Percentiles rank a stretch among this genome's conserved stretches.
These are phyloP conservation scores for Alosa sapidissima DNA, from an alignment of 2,797 vertebrate species.

Conservation along the genomic window DNA sequence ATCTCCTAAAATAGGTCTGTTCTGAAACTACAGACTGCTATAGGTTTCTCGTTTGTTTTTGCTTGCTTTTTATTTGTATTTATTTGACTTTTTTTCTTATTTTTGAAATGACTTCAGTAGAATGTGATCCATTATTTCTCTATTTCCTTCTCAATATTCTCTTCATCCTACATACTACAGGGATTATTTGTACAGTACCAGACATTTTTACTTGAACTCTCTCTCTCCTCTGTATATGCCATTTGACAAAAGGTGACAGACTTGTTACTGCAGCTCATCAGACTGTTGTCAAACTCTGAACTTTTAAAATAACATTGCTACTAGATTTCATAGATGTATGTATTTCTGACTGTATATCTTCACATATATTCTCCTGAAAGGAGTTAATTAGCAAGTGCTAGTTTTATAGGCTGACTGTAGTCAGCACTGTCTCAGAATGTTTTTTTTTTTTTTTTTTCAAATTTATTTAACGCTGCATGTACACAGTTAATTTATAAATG, in stretches of 20 bases:
- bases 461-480: not conserved
- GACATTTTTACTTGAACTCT: conserved; percentile 13
- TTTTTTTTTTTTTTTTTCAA: not conserved
- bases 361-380: not conserved
- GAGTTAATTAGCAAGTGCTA: conserved; percentile 19
- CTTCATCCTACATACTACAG: not conserved
- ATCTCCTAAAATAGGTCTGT: conserved; percentile 14
- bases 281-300: not conserved
- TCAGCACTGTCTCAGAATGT: conserved; percentile 3
- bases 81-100: not conserved
- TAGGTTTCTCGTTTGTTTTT: not conserved
- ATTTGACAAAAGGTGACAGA: conserved; percentile 16
- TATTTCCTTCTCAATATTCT: not conserved
- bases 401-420: not conserved
- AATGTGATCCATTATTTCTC: not conserved
- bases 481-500: not conserved
- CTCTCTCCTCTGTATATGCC: conserved; percentile 13
- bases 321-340: not conserved
- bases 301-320: not conserved
- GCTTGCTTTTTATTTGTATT: not conserved
- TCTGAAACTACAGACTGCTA: not conserved
- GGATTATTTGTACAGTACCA: conserved; percentile 9
- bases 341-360: not conserved
- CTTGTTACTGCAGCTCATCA: not conserved
- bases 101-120: not conserved